Evolutionary conservation across 1,140 invertebrate genomes (phyloP).

Genomic region (Metaphire vulgaris): DNA sequence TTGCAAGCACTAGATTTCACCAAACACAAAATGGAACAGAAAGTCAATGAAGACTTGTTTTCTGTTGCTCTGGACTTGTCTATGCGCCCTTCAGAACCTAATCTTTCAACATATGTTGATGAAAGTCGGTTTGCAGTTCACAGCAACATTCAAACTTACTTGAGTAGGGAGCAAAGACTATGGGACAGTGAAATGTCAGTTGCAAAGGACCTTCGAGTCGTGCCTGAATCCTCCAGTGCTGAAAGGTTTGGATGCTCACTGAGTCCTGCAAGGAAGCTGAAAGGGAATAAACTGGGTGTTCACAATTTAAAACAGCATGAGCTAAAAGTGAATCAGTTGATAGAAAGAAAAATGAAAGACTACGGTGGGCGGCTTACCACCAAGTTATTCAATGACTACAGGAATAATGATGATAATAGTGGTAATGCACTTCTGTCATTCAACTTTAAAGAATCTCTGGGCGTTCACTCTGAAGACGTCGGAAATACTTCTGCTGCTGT

Average conservation of each 20-base stretch:
- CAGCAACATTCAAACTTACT: not conserved
- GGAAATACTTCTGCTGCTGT: not conserved
- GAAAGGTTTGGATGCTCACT: not conserved
- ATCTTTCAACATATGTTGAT: not conserved
- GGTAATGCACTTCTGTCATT: not conserved
- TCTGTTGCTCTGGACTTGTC: not conserved
- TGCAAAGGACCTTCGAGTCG: not conserved
- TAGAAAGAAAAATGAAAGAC: not conserved
- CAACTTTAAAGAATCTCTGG: not conserved
- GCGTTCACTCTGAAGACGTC: not conserved
- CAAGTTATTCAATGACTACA: not conserved
- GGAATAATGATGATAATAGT: not conserved
- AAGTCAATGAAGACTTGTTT: not conserved
- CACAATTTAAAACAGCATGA: not conserved
- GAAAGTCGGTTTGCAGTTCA: not conserved
- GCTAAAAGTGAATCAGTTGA: not conserved
- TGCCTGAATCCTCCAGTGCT: not conserved
- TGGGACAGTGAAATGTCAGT: no score
- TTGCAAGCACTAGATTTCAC: not conserved
- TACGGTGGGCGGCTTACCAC: not conserved
- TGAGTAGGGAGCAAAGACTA: not conserved
- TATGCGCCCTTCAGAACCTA: not conserved
- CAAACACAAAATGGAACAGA: not conserved
- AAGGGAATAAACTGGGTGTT: not conserved
- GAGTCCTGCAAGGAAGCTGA: not conserved